Conservation (phyloP, 1,140 invertebrate genomes). For the Branchinecta lindahli region DNA sequence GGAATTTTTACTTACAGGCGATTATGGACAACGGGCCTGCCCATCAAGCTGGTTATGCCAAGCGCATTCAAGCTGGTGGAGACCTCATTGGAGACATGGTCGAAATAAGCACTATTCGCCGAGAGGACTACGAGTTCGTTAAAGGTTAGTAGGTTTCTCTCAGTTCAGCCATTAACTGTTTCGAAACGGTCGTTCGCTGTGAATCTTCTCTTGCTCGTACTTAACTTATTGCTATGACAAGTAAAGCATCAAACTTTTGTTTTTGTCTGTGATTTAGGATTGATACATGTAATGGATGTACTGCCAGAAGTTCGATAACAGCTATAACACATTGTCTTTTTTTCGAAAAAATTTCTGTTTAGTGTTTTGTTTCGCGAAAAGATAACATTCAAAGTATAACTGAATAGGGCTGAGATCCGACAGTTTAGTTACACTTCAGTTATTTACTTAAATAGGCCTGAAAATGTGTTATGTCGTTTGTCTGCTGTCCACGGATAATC, state of each 20-base stretch:
- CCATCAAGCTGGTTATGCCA: constrained; percentile 39
- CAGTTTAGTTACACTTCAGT: too few relatives aligned
- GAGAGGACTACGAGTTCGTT: constrained; percentile 66
- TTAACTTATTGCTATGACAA: not conserved
- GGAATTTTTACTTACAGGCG: constrained; percentile 37
- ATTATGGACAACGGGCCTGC: constrained; percentile 85
- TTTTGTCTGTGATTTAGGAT: constrained; percentile 14
- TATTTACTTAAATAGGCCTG: too few relatives aligned
- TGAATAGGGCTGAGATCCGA: too few relatives aligned
- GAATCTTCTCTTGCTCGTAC: not conserved
- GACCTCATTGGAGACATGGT: constrained; percentile 70
- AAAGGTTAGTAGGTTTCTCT: constrained; percentile 32
- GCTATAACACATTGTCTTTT: too few relatives aligned
- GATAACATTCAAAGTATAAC: too few relatives aligned
- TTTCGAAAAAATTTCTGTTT: too few relatives aligned
- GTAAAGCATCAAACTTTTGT: not conserved
- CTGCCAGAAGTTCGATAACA: too few relatives aligned
- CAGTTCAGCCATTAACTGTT: not conserved
- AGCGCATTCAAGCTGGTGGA: constrained; percentile 51
- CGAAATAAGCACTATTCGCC: constrained; percentile 70
- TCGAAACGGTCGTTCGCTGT: not conserved
- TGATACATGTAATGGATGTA: not conserved
- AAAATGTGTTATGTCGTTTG: too few relatives aligned
- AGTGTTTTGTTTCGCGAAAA: too few relatives aligned
- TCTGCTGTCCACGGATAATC: too few relatives aligned